phyloP scores from a whole-genome alignment of 2,113 vertebrate species.

The Tamias sibiricus region DNA sequence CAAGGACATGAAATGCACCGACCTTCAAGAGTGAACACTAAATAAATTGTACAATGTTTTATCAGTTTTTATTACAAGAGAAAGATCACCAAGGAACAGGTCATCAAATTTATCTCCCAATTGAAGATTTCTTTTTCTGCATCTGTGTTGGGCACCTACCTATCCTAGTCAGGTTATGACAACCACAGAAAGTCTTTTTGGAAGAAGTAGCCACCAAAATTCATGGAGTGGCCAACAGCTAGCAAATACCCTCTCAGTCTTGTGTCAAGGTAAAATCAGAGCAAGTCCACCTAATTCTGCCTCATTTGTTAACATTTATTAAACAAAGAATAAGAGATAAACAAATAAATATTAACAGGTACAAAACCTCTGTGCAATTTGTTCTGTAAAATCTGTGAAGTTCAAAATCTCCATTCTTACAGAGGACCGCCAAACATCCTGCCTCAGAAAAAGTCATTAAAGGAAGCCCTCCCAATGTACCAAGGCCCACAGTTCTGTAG shows the following conservation, averaged over 20 bases:
- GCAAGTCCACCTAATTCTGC: not conserved
- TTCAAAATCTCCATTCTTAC: not conserved
- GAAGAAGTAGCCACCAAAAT: not conserved
- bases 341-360: not conserved
- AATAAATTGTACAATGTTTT: not conserved
- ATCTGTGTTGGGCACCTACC: not conserved
- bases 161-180: not conserved
- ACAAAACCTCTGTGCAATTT: not conserved
- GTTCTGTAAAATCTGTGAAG: not conserved
- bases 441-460: not conserved
- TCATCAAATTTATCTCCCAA: constrained; percentile 13
- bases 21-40: not conserved
- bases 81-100: not conserved
- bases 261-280: constrained; percentile 12
- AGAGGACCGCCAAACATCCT: not conserved
- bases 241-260: not conserved
- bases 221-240: not conserved
- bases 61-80: not conserved
- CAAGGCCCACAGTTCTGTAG: not conserved
- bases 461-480: not conserved
- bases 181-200: not conserved
- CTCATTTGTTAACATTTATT: not conserved
- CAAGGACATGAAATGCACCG: not conserved
- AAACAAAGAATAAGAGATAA: constrained; percentile 29
- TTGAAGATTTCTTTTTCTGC: not conserved